Percentiles rank a stretch among this genome's conserved stretches.
Evolutionary conservation across 2,113 vertebrate genomes (phyloP).

Genomic region (Microtus ochrogaster): DNA sequence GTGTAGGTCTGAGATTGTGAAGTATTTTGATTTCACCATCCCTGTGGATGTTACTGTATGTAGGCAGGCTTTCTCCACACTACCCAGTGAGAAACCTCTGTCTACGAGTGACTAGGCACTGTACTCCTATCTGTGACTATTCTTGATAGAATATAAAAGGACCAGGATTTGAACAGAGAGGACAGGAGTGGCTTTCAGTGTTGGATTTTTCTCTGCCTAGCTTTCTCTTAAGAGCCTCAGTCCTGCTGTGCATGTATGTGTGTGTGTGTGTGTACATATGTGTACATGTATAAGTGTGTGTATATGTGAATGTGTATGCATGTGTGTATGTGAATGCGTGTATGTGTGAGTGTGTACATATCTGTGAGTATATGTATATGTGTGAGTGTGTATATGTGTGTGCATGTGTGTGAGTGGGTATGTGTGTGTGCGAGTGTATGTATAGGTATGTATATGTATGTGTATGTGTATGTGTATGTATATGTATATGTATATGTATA

Average conservation of each 20-base stretch:
- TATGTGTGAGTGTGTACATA: not conserved
- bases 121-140: not conserved
- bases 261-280: not conserved
- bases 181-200: not conserved
- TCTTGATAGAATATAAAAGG: not conserved
- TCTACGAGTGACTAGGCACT: not conserved
- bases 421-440: not conserved
- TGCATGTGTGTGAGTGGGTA: not conserved
- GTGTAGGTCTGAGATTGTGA: not conserved
- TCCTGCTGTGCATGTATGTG: not conserved
- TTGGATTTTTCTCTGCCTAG: not conserved
- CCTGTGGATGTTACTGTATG: not conserved
- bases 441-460: not conserved
- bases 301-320: not conserved
- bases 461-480: not conserved
- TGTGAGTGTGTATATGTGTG: too few relatives aligned
- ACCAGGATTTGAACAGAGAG: not conserved
- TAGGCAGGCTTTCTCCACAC: not conserved
- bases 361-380: not conserved
- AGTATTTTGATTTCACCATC: not conserved
- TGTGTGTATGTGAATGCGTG: not conserved
- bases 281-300: not conserved
- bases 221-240: not conserved
- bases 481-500: too few relatives aligned
- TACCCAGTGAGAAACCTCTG: not conserved